Evolutionary conservation across 2,113 vertebrate genomes (phyloP).

Genomic region (Bufo bufo): DNA sequence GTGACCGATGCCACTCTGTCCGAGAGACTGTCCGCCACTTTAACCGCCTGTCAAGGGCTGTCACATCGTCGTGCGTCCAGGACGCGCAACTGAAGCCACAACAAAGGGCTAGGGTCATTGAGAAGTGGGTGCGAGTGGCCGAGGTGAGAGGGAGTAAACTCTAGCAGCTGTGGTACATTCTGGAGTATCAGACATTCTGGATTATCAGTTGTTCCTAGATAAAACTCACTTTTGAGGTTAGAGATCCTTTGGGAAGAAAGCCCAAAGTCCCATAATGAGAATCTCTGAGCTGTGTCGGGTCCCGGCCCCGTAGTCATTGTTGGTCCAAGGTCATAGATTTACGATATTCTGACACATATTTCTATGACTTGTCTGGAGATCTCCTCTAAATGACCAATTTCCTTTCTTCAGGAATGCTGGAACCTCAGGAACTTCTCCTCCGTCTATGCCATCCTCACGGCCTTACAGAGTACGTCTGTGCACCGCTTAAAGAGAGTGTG

Average conservation of each 20-base stretch:
- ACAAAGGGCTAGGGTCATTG: constrained; percentile 84
- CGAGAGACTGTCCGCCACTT: constrained; percentile 88
- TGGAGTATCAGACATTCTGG: not conserved
- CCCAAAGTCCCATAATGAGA: too few relatives aligned
- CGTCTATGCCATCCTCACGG: constrained; percentile 84
- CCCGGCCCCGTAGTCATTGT: too few relatives aligned
- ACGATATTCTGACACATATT: too few relatives aligned
- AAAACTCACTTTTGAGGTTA: not conserved
- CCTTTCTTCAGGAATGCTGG: constrained; percentile 77
- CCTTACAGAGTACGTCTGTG: constrained; percentile 85
- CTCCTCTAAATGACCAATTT: not conserved
- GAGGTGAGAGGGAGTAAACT: constrained; percentile 71
- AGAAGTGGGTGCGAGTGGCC: constrained; percentile 90
- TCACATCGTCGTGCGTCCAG: constrained; percentile 82
- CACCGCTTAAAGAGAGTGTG: constrained; percentile 86
- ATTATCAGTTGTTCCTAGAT: not conserved
- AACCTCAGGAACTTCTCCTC: constrained; percentile 88
- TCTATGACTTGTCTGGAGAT: not conserved
- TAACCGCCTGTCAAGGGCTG: constrained; percentile 84
- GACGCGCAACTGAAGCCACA: constrained; percentile 77
- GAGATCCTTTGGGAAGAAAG: too few relatives aligned
- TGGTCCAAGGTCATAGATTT: too few relatives aligned
- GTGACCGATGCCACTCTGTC: constrained; percentile 80
- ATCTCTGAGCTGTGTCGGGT: too few relatives aligned
- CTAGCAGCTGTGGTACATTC: too few relatives aligned